Conservation (phyloP, 2,888 invertebrate species). For the Trichacis sp. region DNA sequence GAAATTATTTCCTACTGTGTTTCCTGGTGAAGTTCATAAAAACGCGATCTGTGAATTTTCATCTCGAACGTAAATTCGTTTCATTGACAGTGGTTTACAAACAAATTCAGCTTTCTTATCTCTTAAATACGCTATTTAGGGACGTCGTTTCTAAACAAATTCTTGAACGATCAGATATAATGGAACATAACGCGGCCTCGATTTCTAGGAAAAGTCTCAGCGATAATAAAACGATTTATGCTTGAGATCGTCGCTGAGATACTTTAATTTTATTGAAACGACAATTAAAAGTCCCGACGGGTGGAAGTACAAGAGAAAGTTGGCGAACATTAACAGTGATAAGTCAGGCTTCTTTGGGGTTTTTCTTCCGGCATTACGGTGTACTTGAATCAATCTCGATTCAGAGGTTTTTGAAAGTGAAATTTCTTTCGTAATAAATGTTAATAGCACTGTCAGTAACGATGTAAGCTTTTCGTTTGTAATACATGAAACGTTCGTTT, state of each 20-base stretch:
- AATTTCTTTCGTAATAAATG: too few relatives aligned
- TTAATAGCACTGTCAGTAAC: too few relatives aligned
- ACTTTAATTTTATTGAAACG: constrained; percentile 39
- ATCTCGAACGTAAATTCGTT: neutral
- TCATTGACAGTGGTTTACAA: neutral
- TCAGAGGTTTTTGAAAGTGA: too few relatives aligned
- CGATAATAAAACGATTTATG: constrained; percentile 38
- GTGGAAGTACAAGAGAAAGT: constrained; percentile 1
- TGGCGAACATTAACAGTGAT: neutral
- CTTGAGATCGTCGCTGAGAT: constrained; percentile 36
- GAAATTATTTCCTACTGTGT: too few relatives aligned
- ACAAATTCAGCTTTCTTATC: constrained; percentile 39
- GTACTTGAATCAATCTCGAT: too few relatives aligned
- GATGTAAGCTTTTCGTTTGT: too few relatives aligned
- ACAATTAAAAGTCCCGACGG: constrained; percentile 26
- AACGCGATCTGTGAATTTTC: neutral
- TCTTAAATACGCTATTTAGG: constrained; percentile 36
- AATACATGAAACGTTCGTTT: too few relatives aligned
- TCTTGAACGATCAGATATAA: constrained; percentile 44
- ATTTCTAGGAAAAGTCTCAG: constrained; percentile 35
- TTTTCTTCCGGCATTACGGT: neutral
- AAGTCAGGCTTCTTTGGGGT: neutral
- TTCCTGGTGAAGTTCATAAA: too few relatives aligned
- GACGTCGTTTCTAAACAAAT: constrained; percentile 43
- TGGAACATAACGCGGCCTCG: constrained; percentile 31